Evolutionary conservation across 2,888 invertebrate genomes (phyloP).

Genomic region (Dyspetes luteomarginatus): DNA sequence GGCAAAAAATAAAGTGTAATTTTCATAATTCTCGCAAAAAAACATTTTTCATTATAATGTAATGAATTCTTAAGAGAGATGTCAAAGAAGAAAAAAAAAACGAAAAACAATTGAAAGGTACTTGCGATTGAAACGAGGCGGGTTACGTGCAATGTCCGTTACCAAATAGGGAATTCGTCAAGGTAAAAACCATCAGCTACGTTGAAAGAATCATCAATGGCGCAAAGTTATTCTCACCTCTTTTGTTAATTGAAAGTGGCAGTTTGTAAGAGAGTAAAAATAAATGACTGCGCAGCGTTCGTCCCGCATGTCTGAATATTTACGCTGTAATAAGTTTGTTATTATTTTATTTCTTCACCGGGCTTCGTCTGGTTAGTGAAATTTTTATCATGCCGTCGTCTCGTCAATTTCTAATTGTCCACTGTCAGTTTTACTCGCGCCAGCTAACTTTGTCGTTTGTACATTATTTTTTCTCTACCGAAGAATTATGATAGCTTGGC

Average conservation of each 20-base stretch:
- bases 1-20: not conserved
- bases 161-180: conserved; percentile 31
- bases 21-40: not conserved
- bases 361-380: no score
- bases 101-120: not conserved
- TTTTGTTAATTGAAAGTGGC: not conserved
- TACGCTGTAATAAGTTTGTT: not conserved
- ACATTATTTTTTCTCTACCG: no score
- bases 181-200: conserved; percentile 38
- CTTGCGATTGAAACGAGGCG: not conserved
- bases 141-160: conserved; percentile 1
- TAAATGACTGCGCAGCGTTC: no score
- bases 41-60: not conserved
- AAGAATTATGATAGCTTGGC: no score
- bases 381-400: not conserved
- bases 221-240: conserved; percentile 16
- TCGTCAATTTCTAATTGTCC: not conserved
- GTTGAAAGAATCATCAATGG: conserved; percentile 47
- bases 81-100: conserved; percentile 12
- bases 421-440: not conserved
- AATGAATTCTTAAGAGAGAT: no score
- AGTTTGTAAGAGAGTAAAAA: not conserved
- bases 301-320: no score
- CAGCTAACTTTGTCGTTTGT: no score
- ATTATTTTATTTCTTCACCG: not conserved